These are phyloP conservation scores for Argynnis bischoffii DNA, from an alignment of 2,888 invertebrate genomes.

Conservation along the genomic window DNA sequence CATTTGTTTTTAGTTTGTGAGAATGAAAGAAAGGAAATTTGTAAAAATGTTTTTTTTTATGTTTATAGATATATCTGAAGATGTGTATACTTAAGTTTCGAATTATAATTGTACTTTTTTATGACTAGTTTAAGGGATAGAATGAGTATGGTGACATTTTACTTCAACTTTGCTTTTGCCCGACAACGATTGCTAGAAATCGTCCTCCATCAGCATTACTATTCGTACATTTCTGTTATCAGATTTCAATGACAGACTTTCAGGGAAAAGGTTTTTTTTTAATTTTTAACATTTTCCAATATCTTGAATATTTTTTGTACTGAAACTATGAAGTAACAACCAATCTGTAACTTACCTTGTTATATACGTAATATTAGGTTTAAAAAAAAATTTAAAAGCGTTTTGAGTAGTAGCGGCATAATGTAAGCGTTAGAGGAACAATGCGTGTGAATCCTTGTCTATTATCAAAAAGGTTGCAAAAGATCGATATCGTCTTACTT, in stretches of 20 bases:
- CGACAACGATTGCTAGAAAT: too few relatives aligned
- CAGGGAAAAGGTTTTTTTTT: too few relatives aligned
- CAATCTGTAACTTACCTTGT: not conserved
- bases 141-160: too few relatives aligned
- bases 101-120: too few relatives aligned
- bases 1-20: constrained; percentile 31
- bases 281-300: not conserved
- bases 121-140: too few relatives aligned
- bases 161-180: too few relatives aligned
- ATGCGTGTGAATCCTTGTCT: constrained; percentile 29
- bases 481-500: constrained; percentile 65
- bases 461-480: constrained; percentile 42
- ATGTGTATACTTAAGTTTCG: too few relatives aligned
- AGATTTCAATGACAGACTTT: too few relatives aligned
- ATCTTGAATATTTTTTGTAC: not conserved
- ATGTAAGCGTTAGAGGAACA: constrained; percentile 17
- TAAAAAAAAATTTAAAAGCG: too few relatives aligned
- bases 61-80: not conserved
- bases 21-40: not conserved
- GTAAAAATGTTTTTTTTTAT: not conserved
- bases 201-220: too few relatives aligned
- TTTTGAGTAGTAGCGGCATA: not conserved
- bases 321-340: not conserved
- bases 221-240: too few relatives aligned
- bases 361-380: not conserved